These are phyloP conservation scores for Diarsia brunnea DNA, from an alignment of 2,888 invertebrate species.

Conservation along the genomic window DNA sequence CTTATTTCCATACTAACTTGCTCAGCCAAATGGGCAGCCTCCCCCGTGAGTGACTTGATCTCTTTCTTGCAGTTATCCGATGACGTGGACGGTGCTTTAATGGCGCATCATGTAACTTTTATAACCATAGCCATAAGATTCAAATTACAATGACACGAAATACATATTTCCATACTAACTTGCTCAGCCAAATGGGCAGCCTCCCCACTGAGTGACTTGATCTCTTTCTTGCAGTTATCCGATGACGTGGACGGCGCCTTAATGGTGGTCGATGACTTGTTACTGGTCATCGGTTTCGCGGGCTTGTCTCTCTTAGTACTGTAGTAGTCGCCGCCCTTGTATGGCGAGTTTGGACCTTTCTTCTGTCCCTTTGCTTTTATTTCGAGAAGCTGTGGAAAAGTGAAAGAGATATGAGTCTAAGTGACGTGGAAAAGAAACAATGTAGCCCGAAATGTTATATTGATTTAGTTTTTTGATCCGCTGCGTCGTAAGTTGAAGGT, in stretches of 20 bases:
- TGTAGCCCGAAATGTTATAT: not conserved
- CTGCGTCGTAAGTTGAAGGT: not conserved
- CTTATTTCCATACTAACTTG: slow-evolving; percentile 73
- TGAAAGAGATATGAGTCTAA: not conserved
- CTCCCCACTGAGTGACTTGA: slow-evolving; percentile 70
- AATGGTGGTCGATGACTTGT: slow-evolving; percentile 78
- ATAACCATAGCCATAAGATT: not conserved
- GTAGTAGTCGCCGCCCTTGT: slow-evolving; percentile 69
- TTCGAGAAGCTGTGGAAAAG: slow-evolving; percentile 68
- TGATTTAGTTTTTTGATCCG: not conserved
- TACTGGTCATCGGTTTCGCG: slow-evolving; percentile 64
- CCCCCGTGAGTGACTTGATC: slow-evolving; percentile 68
- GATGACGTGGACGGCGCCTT: slow-evolving; percentile 72
- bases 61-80: slow-evolving; percentile 68
- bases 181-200: slow-evolving; percentile 79
- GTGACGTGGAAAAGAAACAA: not conserved
- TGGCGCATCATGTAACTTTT: slow-evolving; percentile 32
- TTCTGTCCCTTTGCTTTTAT: slow-evolving; percentile 68
- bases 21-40: slow-evolving; percentile 77
- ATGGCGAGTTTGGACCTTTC: slow-evolving; percentile 64
- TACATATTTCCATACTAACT: slow-evolving; percentile 66
- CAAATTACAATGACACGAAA: not conserved
- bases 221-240: slow-evolving; percentile 66
- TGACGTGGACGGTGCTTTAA: slow-evolving; percentile 73
- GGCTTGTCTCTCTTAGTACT: slow-evolving; percentile 72